Conservation (phyloP, 2,113 vertebrate species). For the Cavia porcellus region DNA sequence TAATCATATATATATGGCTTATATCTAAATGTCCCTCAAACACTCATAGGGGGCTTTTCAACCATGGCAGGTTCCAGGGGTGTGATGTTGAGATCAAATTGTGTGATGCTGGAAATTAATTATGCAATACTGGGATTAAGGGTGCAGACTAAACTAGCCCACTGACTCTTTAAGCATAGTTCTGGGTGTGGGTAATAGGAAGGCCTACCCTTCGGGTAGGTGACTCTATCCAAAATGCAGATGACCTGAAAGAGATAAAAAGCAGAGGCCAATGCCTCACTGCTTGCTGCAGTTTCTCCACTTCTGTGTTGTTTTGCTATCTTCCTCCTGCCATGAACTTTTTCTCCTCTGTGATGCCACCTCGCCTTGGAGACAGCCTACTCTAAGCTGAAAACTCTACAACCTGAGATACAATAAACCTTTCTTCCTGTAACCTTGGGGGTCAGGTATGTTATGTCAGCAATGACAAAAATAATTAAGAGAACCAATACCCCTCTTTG, state of each 20-base stretch:
- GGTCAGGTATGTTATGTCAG: background rate
- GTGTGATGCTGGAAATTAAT: background rate
- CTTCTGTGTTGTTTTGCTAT: background rate
- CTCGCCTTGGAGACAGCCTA: background rate
- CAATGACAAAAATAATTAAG: background rate
- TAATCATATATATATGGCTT: background rate
- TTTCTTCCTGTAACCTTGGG: background rate
- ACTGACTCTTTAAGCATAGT: background rate
- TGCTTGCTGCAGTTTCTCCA: background rate
- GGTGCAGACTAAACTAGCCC: background rate
- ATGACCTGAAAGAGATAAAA: background rate
- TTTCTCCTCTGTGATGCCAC: background rate
- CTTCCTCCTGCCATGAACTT: background rate
- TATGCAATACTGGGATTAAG: background rate
- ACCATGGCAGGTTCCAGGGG: background rate
- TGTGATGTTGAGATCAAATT: background rate
- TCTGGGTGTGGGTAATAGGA: background rate
- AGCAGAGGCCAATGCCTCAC: background rate
- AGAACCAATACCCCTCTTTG: background rate
- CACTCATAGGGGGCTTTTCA: background rate
- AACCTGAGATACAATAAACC: background rate
- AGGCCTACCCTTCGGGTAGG: background rate
- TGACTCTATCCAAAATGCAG: too few species aligned
- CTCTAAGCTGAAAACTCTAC: background rate
- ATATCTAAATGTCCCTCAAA: background rate